Base-by-base conservation (phyloP, 1,140 invertebrate species). In the Heliconius congener region DNA sequence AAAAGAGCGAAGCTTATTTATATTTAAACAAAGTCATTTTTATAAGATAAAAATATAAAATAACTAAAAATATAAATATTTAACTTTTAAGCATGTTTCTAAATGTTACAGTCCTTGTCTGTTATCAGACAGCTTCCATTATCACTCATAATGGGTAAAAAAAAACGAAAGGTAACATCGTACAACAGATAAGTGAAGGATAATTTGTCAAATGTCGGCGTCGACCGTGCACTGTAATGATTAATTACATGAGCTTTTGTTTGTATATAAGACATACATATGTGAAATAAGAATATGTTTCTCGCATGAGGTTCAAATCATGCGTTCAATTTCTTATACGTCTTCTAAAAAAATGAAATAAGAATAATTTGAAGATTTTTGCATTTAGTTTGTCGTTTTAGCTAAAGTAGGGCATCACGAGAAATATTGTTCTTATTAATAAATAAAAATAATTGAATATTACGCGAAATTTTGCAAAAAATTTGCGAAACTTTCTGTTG, bases 201-300 rank as follows among this genome's bases (percentile, higher is more conserved):
- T 66, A 30, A 66, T 66, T 66, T 66, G 60, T 66, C 60, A 66
- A 66, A 66, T 66, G 60, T 30, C 60, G 9, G 60, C 23, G 60
- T n/a, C 60, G 27, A 27, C 4, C 23, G 60, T 66, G 60, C 27
- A 66, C 60, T 66, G 60, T 8, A 66, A 66, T 66, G 60, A 66
- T 66, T 66, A 16, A 66, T 66, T 66, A 16, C 60, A 27, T 3
- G 23, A 30, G 27, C 55, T 66, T 66, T 30, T 66, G 55, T 52
- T 18, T 52, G 6, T 57, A 11, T 57, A 8, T 23, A 23, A 57
- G 19, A 57, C 5, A 8, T 52, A 52, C 2, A 57, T 57, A 57
- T 30, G 3, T 30, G 9, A 66, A 5, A 66, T 66, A 34, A 6
- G 27, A 27, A 30, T 66, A 6, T 8, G 19, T 19, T 5, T 52